Evolutionary conservation across 2,888 invertebrate genomes (phyloP).

Genomic region (Amphimallon solstitiale): DNA sequence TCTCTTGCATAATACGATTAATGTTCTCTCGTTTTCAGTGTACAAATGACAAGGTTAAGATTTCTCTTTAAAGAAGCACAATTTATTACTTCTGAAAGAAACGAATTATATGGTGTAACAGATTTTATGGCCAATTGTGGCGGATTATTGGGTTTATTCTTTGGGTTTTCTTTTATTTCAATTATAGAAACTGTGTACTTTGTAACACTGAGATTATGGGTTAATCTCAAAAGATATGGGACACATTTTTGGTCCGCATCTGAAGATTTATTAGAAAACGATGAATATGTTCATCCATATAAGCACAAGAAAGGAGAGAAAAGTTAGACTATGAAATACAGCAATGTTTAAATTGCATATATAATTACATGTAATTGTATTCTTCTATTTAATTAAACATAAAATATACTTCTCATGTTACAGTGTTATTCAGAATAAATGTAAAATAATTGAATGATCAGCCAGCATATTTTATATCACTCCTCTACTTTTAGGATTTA

Average conservation of each 20-base stretch:
- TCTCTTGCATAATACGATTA: too few relatives aligned
- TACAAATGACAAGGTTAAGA: slow-evolving; percentile 70
- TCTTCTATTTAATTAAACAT: too few relatives aligned
- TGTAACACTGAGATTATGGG: slow-evolving; percentile 64
- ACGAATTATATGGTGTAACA: slow-evolving; percentile 67
- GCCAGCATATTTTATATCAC: too few relatives aligned
- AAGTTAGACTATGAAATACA: too few relatives aligned
- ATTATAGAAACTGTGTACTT: slow-evolving; percentile 72
- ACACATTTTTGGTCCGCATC: slow-evolving; percentile 60
- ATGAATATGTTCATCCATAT: slow-evolving; percentile 51
- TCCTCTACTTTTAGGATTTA: too few relatives aligned
- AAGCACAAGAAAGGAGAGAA: slow-evolving; percentile 10
- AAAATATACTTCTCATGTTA: too few relatives aligned
- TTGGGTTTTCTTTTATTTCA: slow-evolving; percentile 73
- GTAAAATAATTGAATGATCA: too few relatives aligned
- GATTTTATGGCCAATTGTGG: slow-evolving; percentile 70
- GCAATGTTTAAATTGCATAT: too few relatives aligned
- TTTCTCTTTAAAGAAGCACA: slow-evolving; percentile 78
- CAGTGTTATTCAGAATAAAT: too few relatives aligned
- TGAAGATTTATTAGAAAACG: slow-evolving; percentile 51
- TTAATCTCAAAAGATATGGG: slow-evolving; percentile 64
- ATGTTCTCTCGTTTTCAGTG: slow-evolving; percentile 58
- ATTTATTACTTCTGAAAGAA: slow-evolving; percentile 67
- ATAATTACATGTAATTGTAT: too few relatives aligned
- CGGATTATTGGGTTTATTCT: slow-evolving; percentile 69